These are phyloP conservation scores for Stylophora pistillata DNA, from an alignment of 64 coral and sea anemone species.

Conservation along the genomic window DNA sequence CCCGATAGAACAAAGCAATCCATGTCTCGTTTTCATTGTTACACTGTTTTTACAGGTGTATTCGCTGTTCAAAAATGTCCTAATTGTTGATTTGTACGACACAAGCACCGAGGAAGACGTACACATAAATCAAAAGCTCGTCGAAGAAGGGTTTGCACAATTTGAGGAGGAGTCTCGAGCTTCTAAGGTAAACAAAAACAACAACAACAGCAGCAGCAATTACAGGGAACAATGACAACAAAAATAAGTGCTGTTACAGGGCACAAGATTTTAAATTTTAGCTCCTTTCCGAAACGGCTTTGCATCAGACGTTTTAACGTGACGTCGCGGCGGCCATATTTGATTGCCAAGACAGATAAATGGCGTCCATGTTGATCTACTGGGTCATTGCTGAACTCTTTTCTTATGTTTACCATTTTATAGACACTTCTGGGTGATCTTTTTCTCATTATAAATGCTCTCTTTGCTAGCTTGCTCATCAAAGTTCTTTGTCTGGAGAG, in stretches of 20 bases:
- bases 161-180: constrained; percentile 84
- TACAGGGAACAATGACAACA: too few species aligned
- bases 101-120: constrained; percentile 91
- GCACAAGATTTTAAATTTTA: too few species aligned
- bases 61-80: constrained; percentile 70
- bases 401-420: too few species aligned
- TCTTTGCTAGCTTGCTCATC: constrained; percentile 52
- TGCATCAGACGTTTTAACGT: too few species aligned
- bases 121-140: constrained; percentile 87
- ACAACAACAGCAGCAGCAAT: background rate
- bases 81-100: constrained; percentile 88
- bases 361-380: too few species aligned
- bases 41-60: constrained; percentile 67
- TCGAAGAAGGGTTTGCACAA: constrained; percentile 77
- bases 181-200: constrained; percentile 62
- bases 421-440: too few species aligned
- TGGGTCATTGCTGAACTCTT: too few species aligned
- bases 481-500: constrained; percentile 3
- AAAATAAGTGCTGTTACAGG: too few species aligned
- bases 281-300: too few species aligned
- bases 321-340: too few species aligned
- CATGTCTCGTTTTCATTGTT: background rate
- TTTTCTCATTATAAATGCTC: background rate
- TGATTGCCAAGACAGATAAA: too few species aligned
- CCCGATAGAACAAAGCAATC: too few species aligned